Conservation (phyloP, 2,113 vertebrate genomes). For the Todiramphus chloris region DNA sequence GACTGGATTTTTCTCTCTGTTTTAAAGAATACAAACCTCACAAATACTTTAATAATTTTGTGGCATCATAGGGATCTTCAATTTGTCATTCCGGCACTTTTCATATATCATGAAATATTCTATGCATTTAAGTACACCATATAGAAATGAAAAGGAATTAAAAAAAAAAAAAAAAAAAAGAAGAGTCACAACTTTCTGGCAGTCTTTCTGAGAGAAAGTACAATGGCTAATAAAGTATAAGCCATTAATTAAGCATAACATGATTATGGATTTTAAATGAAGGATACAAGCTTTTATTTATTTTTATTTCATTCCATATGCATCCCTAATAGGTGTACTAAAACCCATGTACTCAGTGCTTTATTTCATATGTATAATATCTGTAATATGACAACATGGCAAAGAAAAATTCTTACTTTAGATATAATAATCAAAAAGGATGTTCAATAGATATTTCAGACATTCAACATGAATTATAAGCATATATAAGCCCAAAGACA, state of each 20-base stretch:
- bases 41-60: background rate
- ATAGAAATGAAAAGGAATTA: background rate
- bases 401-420: background rate
- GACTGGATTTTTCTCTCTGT: background rate
- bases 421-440: background rate
- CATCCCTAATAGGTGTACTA: background rate
- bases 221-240: background rate
- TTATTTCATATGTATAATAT: background rate
- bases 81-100: background rate
- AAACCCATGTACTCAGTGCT: background rate
- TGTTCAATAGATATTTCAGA: background rate
- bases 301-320: background rate
- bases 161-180: background rate
- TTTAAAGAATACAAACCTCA: background rate
- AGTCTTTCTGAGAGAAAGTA: background rate
- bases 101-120: background rate
- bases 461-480: background rate
- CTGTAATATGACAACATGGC: background rate
- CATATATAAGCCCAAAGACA: background rate
- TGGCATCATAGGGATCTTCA: background rate
- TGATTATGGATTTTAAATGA: background rate
- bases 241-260: background rate
- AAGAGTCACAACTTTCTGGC: background rate
- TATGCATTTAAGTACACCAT: background rate
- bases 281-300: background rate